These are phyloP conservation scores for Aurelia coerulea DNA, from an alignment of 30 jellyfish, hydroid and myxozoan species.

Conservation along the genomic window DNA sequence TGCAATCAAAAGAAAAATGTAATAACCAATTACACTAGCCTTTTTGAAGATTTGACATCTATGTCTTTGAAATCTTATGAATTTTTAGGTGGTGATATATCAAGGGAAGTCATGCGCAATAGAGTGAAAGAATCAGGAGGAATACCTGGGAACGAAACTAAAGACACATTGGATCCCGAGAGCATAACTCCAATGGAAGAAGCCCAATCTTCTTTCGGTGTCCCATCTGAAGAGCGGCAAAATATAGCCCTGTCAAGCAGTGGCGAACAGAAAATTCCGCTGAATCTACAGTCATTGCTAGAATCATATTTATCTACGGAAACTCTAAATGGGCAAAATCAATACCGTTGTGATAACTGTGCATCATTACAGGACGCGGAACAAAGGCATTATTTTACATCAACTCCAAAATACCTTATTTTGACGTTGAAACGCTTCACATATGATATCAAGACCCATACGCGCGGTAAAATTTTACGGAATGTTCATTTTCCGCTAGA, in stretches of 20 bases:
- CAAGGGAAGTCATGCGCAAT: slow-evolving; percentile 33
- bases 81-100: slow-evolving; percentile 66
- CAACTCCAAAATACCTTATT: slow-evolving; percentile 73
- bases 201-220: slow-evolving; percentile 1
- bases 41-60: slow-evolving; percentile 39
- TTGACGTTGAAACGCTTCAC: slow-evolving; percentile 88
- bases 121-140: slow-evolving; percentile 35
- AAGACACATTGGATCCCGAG: slow-evolving; percentile 30
- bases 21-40: not conserved
- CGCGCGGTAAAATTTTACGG: slow-evolving; percentile 72
- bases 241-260: not conserved
- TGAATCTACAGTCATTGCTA: slow-evolving; percentile 50
- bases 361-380: slow-evolving; percentile 87
- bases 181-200: slow-evolving; percentile 3
- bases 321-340: slow-evolving; percentile 59
- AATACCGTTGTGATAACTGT: slow-evolving; percentile 85
- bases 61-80: not conserved
- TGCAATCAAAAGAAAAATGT: too few species aligned
- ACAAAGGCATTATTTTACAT: slow-evolving; percentile 42
- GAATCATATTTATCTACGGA: slow-evolving; percentile 62
- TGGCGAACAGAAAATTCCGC: not conserved
- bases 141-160: slow-evolving; percentile 27
- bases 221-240: not conserved
- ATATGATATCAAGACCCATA: slow-evolving; percentile 60
- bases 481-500: slow-evolving; percentile 54